Conservation (phyloP, 2,113 vertebrate species). For the Takifugu flavidus region DNA sequence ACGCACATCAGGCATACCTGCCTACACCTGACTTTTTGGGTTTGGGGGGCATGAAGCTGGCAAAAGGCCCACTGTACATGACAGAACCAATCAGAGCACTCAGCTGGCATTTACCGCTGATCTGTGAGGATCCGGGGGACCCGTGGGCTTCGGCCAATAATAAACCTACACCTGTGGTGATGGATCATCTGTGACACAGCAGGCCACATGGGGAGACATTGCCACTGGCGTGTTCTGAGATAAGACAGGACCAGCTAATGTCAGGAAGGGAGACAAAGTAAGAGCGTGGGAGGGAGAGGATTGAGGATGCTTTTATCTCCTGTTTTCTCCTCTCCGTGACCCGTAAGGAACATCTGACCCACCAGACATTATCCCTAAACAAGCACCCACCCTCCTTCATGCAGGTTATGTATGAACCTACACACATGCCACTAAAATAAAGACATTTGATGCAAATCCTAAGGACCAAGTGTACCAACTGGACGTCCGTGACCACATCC, state of each 20-base stretch:
- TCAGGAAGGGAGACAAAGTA: conserved; percentile 18
- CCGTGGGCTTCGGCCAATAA: conserved; percentile 67
- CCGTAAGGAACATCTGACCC: not conserved
- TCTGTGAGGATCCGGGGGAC: conserved; percentile 58
- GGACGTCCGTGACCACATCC: too few species aligned
- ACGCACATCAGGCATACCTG: conserved; percentile 32
- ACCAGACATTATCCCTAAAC: too few species aligned
- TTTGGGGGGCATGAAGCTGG: conserved; percentile 61
- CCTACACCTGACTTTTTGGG: conserved; percentile 61
- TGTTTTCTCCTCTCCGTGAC: not conserved
- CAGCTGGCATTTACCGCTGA: conserved; percentile 72
- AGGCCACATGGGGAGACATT: conserved; percentile 60
- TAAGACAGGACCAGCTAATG: conserved; percentile 59
- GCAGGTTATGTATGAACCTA: too few species aligned
- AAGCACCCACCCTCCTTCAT: too few species aligned
- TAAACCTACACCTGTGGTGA: conserved; percentile 72
- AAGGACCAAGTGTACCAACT: too few species aligned
- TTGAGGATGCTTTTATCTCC: conserved; percentile 1
- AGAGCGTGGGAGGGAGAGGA: conserved; percentile 1
- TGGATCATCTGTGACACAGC: conserved; percentile 75
- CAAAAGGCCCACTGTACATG: conserved; percentile 68
- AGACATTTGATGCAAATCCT: too few species aligned
- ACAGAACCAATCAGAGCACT: conserved; percentile 68
- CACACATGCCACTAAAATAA: too few species aligned
- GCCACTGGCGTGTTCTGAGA: conserved; percentile 61